phyloP scores from a whole-genome alignment of 2,113 vertebrate species.

The Hypocryptadius cinnamomeus region DNA sequence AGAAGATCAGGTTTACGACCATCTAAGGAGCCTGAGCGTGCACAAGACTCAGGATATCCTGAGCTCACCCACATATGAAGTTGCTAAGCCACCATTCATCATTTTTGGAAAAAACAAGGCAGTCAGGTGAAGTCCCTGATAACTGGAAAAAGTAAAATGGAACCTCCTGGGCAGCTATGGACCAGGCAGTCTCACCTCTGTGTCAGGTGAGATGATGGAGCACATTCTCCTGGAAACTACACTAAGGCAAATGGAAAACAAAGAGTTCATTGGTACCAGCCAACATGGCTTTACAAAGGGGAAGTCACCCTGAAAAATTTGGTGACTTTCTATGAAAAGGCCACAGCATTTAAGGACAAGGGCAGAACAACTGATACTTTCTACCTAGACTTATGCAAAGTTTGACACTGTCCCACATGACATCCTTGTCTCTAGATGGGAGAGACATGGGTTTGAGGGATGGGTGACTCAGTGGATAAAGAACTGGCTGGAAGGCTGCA shows the following conservation, averaged over 20 bases:
- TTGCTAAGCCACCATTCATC: background rate
- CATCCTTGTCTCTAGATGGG: background rate
- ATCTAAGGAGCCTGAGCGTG: background rate
- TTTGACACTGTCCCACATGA: background rate
- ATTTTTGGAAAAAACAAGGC: background rate
- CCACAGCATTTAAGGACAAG: background rate
- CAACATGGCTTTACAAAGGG: background rate
- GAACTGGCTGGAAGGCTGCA: background rate
- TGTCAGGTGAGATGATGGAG: accelerated
- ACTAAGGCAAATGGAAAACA: background rate
- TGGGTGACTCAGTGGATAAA: background rate
- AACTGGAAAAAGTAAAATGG: background rate
- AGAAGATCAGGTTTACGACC: background rate
- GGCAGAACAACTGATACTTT: background rate
- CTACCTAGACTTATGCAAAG: no score
- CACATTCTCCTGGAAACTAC: background rate
- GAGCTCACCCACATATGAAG: background rate
- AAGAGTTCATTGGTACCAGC: background rate
- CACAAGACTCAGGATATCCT: background rate
- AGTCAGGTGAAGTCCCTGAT: background rate
- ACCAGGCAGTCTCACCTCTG: background rate
- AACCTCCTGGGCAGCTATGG: background rate
- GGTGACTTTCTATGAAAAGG: background rate
- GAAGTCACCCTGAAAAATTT: background rate
- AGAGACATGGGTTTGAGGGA: background rate